These are phyloP conservation scores for Camponotus floridanus DNA, from an alignment of 1,140 invertebrate genomes.

Conservation along the genomic window DNA sequence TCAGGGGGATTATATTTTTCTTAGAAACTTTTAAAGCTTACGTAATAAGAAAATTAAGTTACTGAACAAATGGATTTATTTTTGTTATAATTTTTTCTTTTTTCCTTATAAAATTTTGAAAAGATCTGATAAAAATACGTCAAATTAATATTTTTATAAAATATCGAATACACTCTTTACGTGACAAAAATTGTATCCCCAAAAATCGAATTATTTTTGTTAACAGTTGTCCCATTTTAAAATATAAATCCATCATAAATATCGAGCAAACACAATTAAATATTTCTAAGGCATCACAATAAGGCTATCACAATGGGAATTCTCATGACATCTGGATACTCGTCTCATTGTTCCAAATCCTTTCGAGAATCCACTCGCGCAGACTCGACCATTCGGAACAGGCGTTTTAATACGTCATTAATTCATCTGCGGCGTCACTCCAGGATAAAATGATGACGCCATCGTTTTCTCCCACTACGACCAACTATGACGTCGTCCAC, in stretches of 20 bases:
- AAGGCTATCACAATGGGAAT: neutral
- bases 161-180: neutral
- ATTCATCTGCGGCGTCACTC: constrained; percentile 55
- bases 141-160: neutral
- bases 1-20: neutral
- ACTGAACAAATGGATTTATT: neutral
- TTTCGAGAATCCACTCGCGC: constrained; percentile 38
- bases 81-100: neutral
- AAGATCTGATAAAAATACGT: neutral
- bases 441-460: constrained; percentile 53
- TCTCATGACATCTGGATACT: neutral
- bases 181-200: neutral
- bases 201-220: neutral
- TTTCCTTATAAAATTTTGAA: neutral
- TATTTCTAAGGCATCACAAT: constrained; percentile 29
- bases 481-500: constrained; percentile 25
- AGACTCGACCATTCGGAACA: constrained; percentile 45
- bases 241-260: constrained; percentile 21
- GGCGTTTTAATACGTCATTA: constrained; percentile 45
- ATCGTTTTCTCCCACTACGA: constrained; percentile 29
- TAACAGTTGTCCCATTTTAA: constrained; percentile 10
- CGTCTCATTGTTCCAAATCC: constrained; percentile 8
- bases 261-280: constrained; percentile 39
- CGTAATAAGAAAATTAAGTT: neutral
- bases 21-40: neutral